Conservation (phyloP, 2,797 vertebrate species). For the Acipenser transmontanus region DNA sequence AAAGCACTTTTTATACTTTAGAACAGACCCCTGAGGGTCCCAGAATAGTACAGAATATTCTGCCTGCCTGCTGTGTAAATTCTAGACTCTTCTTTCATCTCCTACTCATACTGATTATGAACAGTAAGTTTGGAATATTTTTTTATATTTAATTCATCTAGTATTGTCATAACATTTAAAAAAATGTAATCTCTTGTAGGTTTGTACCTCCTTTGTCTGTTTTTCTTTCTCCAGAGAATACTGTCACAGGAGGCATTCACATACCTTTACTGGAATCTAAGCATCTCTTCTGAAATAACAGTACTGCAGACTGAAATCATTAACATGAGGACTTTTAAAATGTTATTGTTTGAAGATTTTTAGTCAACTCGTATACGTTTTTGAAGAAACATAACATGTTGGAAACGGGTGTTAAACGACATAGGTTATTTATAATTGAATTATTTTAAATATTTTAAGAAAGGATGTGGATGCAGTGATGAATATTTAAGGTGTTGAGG, state of each 20-base stretch:
- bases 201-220: too few relatives aligned
- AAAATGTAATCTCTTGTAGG: not conserved
- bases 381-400: conserved; percentile 15
- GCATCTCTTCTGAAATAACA: not conserved
- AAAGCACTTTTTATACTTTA: too few relatives aligned
- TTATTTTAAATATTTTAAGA: conserved; percentile 62
- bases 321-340: conserved; percentile 26
- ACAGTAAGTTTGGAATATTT: not conserved
- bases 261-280: conserved; percentile 1
- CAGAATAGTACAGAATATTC: too few relatives aligned
- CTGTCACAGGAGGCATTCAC: not conserved
- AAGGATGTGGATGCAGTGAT: conserved; percentile 46
- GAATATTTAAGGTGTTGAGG: conserved; percentile 48
- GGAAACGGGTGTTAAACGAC: conserved; percentile 25
- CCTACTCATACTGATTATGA: not conserved
- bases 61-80: too few relatives aligned
- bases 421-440: conserved; percentile 52
- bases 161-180: not conserved
- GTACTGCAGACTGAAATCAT: not conserved
- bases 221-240: not conserved
- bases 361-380: conserved; percentile 37
- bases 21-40: too few relatives aligned
- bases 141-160: not conserved
- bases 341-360: conserved; percentile 44
- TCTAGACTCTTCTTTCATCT: too few relatives aligned